Conservation (phyloP, 2,888 invertebrate species). For the Orthonevra nobilis region DNA sequence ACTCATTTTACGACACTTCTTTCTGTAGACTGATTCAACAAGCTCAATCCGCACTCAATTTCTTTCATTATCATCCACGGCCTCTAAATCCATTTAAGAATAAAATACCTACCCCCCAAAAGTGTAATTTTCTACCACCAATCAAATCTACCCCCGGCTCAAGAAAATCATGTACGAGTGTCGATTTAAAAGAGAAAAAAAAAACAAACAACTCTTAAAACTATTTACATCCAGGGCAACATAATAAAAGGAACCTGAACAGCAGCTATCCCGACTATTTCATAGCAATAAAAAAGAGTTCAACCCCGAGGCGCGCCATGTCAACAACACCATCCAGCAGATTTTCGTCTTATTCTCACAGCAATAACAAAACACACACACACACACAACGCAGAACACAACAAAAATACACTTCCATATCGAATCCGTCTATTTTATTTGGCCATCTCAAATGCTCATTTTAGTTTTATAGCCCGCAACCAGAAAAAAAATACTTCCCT, state of each 20-base stretch:
- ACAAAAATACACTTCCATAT: conserved; percentile 22
- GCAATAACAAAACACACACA: neutral
- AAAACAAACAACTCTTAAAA: no score
- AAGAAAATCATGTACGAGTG: conserved; percentile 12
- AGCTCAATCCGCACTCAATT: no score
- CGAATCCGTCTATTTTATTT: conserved; percentile 56
- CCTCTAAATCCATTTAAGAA: no score
- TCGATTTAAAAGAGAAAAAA: conserved; percentile 19
- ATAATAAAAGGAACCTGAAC: conserved; percentile 40
- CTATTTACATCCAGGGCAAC: conserved; percentile 45
- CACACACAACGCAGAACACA: conserved; percentile 3
- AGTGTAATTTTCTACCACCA: no score
- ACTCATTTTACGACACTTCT: no score
- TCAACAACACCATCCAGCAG: conserved; percentile 59
- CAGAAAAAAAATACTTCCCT: conserved; percentile 38
- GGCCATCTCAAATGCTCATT: conserved; percentile 53
- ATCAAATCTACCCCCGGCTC: conserved; percentile 1
- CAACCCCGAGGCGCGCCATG: conserved; percentile 48
- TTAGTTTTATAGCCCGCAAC: conserved; percentile 61
- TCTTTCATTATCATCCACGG: no score
- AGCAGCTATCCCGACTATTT: conserved; percentile 25
- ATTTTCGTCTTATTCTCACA: conserved; percentile 54
- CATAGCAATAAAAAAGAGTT: conserved; percentile 50
- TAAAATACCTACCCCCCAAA: no score
- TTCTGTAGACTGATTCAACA: no score